Base-by-base conservation (phyloP, 2,113 vertebrate species). In the Perca schrenkii region DNA sequence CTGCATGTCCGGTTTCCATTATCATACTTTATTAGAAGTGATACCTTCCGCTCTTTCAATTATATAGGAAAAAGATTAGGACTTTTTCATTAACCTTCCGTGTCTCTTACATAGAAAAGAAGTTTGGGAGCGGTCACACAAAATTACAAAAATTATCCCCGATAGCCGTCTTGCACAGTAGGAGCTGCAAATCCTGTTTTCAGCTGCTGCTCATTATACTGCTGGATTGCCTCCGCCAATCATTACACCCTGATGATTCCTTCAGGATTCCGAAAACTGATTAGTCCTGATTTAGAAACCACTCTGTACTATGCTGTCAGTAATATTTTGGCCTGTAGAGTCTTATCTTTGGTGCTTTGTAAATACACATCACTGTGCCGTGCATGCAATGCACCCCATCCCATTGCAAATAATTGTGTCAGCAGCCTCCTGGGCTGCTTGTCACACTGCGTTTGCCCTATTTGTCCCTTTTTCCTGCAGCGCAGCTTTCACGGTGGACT, bases 1-100 rank as follows among this genome's bases (percentile, higher is more conserved):
- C 83, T 82, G 65, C 61, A 50, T 78, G 88, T 78, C 83, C 21
- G 25, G 63, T 57, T 77, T 79, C 49, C 34, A 75, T 88, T 84
- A 88, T 85, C 84, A 74, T 69, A 81, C 68, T 88, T 84, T 80
- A 86, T 83, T 86, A 78, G 57, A 90, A 86, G 72, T 86, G 83
- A 90, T 91, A 91, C 89, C 82, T 91, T 86, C 80, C 8, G n/a
- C 71, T 80, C 80, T 76, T 87, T 84, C 78, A 90, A 81, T 92
- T 87, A 83, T 66, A 81, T 14, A 63, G 28, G 77, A 50, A 76
- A 70, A 54, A 73, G 79, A 89, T 91, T 78, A 87, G 71, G 71
- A 86, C 34, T 79, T 82, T 88, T 82, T 79, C 82, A 91, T 91
- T 89, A 92, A 89, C 76, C 76, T 84, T 61, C 82, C 31, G 79